Conservation (phyloP, 2,113 vertebrate genomes). For the Danionella cerebrum region DNA sequence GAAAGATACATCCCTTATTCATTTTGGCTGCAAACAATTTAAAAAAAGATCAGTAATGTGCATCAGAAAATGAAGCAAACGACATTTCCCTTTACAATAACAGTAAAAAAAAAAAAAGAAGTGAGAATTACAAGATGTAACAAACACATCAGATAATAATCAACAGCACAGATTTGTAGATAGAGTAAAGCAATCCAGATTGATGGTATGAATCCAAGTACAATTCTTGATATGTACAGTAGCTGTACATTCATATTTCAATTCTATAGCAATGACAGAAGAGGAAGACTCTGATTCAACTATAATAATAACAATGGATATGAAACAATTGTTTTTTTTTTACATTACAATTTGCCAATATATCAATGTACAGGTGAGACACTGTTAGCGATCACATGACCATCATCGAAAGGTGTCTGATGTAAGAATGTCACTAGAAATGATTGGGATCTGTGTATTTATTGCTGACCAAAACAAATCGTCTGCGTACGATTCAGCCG, state of each 20-base stretch:
- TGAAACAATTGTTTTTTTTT: background rate
- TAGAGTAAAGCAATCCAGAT: conserved; percentile 8
- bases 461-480: conserved; percentile 16
- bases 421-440: background rate
- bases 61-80: background rate
- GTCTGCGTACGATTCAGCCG: background rate
- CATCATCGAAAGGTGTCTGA: background rate
- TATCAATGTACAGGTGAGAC: background rate
- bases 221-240: background rate
- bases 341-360: background rate
- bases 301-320: background rate
- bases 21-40: background rate
- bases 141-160: background rate
- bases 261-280: conserved; percentile 1
- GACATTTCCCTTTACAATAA: background rate
- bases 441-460: conserved; percentile 30
- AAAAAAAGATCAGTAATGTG: background rate
- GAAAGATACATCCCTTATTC: background rate
- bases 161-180: background rate
- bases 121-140: conserved; percentile 6
- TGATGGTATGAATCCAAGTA: background rate
- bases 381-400: background rate
- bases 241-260: conserved; percentile 30
- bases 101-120: background rate
- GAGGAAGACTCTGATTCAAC: conserved; percentile 34